These are phyloP conservation scores for Leucoraja erinaceus DNA, from an alignment of 2,113 vertebrate genomes.

Conservation along the genomic window DNA sequence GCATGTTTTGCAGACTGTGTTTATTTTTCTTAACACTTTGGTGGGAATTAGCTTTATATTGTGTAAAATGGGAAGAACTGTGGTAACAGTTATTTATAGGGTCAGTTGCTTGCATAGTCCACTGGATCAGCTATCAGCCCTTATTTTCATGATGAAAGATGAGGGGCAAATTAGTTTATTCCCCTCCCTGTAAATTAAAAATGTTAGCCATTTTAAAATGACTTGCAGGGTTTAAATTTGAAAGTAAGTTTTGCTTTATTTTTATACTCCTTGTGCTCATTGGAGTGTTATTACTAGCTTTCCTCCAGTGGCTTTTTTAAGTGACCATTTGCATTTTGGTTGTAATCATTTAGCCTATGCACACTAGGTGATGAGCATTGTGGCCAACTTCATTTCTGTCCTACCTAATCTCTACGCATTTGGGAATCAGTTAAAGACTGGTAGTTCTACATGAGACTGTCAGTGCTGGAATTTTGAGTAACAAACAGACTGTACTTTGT, in stretches of 20 bases:
- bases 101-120: not conserved
- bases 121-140: not conserved
- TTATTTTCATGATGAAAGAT: not conserved
- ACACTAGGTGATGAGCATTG: not conserved
- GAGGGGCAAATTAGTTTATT: not conserved
- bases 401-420: not conserved
- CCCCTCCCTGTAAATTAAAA: not conserved
- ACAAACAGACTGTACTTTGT: too few species aligned
- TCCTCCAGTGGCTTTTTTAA: not conserved
- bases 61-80: not conserved
- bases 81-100: not conserved
- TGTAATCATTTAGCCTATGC: not conserved
- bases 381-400: not conserved
- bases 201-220: not conserved
- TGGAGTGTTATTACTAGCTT: not conserved
- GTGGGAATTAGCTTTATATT: not conserved
- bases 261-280: not conserved
- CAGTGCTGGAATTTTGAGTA: too few species aligned
- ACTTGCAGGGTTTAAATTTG: not conserved
- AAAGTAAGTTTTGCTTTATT: not conserved
- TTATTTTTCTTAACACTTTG: not conserved
- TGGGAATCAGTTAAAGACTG: not conserved
- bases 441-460: too few species aligned
- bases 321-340: not conserved
- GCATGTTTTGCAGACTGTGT: not conserved